These are phyloP conservation scores for Elachura formosa DNA, from an alignment of 2,113 vertebrate species.

Conservation along the genomic window DNA sequence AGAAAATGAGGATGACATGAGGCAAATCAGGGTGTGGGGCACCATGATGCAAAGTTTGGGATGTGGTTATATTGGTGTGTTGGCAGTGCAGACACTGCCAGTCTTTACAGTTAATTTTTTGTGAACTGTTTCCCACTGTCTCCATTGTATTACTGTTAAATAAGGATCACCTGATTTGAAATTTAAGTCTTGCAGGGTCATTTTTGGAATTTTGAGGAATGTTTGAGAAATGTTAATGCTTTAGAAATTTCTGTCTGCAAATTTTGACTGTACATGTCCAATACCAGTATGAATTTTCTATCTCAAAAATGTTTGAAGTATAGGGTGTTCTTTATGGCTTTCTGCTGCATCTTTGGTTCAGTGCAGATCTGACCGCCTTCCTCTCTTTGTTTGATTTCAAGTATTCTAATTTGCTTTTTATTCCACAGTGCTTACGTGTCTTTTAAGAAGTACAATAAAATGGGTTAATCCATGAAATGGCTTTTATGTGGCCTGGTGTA, in stretches of 20 bases:
- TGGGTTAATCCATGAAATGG: constrained; percentile 26
- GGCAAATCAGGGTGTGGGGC: not conserved
- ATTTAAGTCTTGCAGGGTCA: not conserved
- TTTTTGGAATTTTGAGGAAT: not conserved
- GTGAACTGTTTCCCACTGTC: not conserved
- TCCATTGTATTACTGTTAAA: not conserved
- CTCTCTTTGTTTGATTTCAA: constrained; percentile 25
- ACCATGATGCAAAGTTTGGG: not conserved
- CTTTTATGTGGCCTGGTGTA: not conserved
- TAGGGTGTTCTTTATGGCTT: not conserved
- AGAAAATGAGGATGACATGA: not conserved
- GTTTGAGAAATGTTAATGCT: not conserved
- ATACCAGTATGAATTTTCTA: not conserved
- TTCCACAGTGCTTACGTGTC: not conserved
- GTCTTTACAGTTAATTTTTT: not conserved
- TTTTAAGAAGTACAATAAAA: constrained; percentile 33
- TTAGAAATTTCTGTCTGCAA: not conserved
- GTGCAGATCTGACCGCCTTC: not conserved
- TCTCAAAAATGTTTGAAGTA: not conserved
- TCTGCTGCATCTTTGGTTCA: not conserved
- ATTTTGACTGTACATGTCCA: not conserved
- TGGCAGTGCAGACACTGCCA: not conserved
- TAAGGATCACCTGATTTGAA: not conserved
- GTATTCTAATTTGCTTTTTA: constrained; percentile 27
- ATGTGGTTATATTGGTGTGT: not conserved